These are phyloP conservation scores for Aphodius sticticus DNA, from an alignment of 2,888 invertebrate species.

Conservation along the genomic window DNA sequence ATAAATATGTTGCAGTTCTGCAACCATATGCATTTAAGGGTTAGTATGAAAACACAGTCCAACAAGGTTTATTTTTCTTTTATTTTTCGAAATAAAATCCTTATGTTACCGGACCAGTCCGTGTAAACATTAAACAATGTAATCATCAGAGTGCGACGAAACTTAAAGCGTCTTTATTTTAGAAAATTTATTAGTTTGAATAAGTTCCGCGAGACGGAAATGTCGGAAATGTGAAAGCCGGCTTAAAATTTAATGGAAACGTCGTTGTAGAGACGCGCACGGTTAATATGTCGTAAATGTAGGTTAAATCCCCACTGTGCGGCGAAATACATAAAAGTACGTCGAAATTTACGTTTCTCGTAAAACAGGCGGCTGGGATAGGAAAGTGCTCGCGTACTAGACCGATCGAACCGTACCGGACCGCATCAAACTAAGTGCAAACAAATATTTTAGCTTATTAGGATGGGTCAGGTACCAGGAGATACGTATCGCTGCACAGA, in stretches of 20 bases:
- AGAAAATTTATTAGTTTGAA: background rate
- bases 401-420: background rate
- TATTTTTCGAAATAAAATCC: too few species aligned
- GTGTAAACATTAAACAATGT: background rate
- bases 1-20: too few species aligned
- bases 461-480: background rate
- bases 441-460: background rate
- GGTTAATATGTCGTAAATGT: background rate
- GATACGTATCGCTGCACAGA: background rate
- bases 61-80: too few species aligned
- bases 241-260: slow-evolving; percentile 4
- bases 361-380: background rate
- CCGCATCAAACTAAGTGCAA: background rate
- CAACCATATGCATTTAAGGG: too few species aligned
- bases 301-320: background rate
- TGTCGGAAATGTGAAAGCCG: background rate
- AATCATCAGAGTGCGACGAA: background rate
- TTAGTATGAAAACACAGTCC: too few species aligned
- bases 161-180: background rate
- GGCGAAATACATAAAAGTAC: background rate
- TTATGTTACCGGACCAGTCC: too few species aligned
- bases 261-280: background rate
- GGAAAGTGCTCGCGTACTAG: background rate
- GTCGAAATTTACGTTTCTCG: background rate
- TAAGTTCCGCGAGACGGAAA: background rate